A percentile compares a stretch with the other conserved stretches of the same genome.
These are phyloP conservation scores for Abrostola tripartita DNA, from an alignment of 2,888 invertebrate genomes.

Conservation along the genomic window DNA sequence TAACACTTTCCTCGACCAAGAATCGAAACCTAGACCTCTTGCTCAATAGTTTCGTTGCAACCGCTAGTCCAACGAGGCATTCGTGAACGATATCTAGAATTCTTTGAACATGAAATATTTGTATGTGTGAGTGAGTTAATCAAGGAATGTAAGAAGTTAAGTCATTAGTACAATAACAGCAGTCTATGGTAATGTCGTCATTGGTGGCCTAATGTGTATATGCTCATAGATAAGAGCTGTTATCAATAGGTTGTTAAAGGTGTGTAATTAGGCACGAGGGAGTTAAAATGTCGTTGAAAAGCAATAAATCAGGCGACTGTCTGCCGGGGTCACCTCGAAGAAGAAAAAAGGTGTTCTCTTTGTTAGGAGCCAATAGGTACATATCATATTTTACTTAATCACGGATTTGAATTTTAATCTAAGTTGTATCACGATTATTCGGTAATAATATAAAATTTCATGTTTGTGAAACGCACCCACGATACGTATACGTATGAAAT, in stretches of 20 bases:
- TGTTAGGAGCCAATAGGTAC: too few relatives aligned
- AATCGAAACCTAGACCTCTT: too few relatives aligned
- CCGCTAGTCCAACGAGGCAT: too few relatives aligned
- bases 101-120: background rate
- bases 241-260: slow-evolving; percentile 30
- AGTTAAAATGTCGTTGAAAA: slow-evolving; percentile 19
- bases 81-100: too few relatives aligned
- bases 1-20: too few relatives aligned
- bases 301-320: slow-evolving; percentile 17
- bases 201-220: slow-evolving; percentile 33
- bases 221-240: slow-evolving; percentile 20
- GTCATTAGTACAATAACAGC: background rate
- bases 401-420: too few relatives aligned
- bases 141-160: background rate
- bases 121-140: too few relatives aligned
- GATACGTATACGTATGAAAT: background rate
- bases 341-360: too few relatives aligned
- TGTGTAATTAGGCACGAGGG: slow-evolving; percentile 29
- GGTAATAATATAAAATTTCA: slow-evolving; percentile 20
- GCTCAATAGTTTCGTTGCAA: too few relatives aligned
- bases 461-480: slow-evolving; percentile 15
- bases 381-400: too few relatives aligned
- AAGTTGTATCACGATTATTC: background rate
- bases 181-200: slow-evolving; percentile 11
- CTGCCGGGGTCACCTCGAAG: too few relatives aligned